Percentiles rank a stretch among this genome's conserved stretches.
Conservation (phyloP, 2,113 vertebrate species). For the Anser brachyrhynchus region DNA sequence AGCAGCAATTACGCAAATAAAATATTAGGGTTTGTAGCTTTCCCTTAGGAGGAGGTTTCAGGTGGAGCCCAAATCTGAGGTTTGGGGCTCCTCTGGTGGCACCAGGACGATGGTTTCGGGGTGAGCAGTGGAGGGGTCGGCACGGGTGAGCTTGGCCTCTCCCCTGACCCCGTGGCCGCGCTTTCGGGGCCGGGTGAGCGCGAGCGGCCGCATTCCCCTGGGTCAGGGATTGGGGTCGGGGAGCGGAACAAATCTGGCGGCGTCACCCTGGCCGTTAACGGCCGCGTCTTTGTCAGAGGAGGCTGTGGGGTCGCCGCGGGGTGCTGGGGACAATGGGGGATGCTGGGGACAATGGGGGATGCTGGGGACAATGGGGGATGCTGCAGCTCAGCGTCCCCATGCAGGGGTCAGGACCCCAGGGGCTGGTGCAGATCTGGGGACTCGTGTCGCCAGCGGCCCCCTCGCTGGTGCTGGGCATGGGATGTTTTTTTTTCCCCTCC, state of each 20-base stretch:
- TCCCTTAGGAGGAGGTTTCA: not conserved
- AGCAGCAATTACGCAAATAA: not conserved
- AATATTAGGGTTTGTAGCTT: not conserved
- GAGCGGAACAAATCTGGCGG: not conserved
- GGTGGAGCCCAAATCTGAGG: rapidly evolving
- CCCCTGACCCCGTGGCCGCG: not conserved
- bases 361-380: not conserved
- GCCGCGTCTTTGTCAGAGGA: not conserved
- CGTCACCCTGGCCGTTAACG: not conserved
- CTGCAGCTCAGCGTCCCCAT: not conserved
- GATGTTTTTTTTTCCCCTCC: rapidly evolving
- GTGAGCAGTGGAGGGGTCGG: not conserved
- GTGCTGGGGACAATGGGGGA: not conserved
- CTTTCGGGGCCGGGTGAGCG: not conserved
- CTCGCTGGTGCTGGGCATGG: not conserved
- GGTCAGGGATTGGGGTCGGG: not conserved
- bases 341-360: not conserved
- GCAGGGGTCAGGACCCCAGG: no score
- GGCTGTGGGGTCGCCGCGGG: not conserved
- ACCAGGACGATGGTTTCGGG: not conserved
- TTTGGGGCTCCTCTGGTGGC: not conserved
- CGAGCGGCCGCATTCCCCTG: not conserved
- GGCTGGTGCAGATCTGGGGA: not conserved
- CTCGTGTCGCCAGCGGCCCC: not conserved
- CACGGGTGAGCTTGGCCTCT: not conserved